These are phyloP conservation scores for Momotus momota DNA, from an alignment of 2,797 vertebrate genomes.

Conservation along the genomic window DNA sequence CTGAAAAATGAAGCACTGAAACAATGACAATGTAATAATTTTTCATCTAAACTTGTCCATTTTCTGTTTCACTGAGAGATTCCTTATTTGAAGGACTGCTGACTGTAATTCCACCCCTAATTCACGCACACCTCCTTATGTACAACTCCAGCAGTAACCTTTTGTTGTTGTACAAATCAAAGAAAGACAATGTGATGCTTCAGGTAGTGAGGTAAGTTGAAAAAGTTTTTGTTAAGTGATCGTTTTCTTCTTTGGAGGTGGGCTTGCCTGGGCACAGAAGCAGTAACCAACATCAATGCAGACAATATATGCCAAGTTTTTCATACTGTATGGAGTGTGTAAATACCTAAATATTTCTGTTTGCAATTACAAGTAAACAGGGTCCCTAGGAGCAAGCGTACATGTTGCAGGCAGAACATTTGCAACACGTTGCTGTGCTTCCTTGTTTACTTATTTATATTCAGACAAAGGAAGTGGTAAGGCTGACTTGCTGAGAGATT, in stretches of 20 bases:
- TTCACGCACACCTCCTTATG: not conserved
- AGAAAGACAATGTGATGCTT: not conserved
- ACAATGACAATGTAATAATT: not conserved
- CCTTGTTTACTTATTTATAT: slow-evolving; percentile 82
- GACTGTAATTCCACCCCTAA: not conserved
- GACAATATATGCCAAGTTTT: not conserved
- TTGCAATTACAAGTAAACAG: not conserved
- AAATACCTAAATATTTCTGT: not conserved
- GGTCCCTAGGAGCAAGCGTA: not conserved
- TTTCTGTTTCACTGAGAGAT: not conserved
- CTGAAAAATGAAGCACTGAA: not conserved
- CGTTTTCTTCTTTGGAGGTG: fast-evolving
- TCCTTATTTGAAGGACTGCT: not conserved
- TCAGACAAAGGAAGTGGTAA: slow-evolving; percentile 83
- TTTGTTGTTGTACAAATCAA: not conserved
- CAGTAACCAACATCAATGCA: not conserved
- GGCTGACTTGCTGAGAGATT: slow-evolving; percentile 77
- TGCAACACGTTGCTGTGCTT: slow-evolving; percentile 59
- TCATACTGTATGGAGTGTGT: not conserved
- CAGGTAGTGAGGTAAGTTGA: not conserved
- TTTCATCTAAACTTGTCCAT: not conserved
- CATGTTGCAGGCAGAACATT: not conserved
- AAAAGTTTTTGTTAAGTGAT: not conserved
- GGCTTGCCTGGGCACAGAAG: not conserved
- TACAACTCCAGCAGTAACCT: not conserved